These are phyloP conservation scores for Heliconius nattereri DNA, from an alignment of 1,140 invertebrate genomes.

Conservation along the genomic window DNA sequence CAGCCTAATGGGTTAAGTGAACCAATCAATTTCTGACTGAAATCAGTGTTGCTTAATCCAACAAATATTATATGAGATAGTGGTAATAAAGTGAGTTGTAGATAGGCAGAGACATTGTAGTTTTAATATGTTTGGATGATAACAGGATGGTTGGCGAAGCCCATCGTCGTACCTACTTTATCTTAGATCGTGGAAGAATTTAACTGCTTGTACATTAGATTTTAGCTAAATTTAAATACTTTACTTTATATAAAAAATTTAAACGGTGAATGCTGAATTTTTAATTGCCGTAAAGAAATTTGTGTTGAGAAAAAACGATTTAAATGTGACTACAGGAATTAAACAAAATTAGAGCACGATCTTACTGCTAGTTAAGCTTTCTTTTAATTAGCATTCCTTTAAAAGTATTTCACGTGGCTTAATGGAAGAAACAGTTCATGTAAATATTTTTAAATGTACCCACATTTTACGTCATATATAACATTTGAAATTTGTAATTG, in stretches of 20 bases:
- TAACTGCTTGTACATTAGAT: too few species aligned
- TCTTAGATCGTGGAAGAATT: background rate
- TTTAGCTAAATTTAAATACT: too few species aligned
- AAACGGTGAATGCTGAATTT: background rate
- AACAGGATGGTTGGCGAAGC: too few species aligned
- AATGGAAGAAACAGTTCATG: conserved; percentile 34
- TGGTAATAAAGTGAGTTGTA: too few species aligned
- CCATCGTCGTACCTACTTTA: too few species aligned
- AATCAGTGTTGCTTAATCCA: background rate
- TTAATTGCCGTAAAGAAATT: conserved; percentile 10
- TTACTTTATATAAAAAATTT: background rate
- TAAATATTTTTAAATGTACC: conserved; percentile 30
- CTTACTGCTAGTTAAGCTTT: conserved; percentile 36
- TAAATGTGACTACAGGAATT: conserved; percentile 28
- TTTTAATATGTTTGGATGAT: too few species aligned
- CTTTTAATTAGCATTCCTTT: conserved; percentile 43
- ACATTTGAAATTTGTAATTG: background rate
- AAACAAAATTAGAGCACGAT: conserved; percentile 36
- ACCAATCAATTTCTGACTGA: too few species aligned
- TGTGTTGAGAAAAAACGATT: conserved; percentile 17
- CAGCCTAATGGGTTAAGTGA: background rate
- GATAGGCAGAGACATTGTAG: too few species aligned
- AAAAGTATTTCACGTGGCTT: conserved; percentile 33
- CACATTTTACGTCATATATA: conserved; percentile 12
- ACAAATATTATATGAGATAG: background rate